These are phyloP conservation scores for Caenorhabditis parvicauda DNA, from an alignment of 2,888 invertebrate species.

Conservation along the genomic window DNA sequence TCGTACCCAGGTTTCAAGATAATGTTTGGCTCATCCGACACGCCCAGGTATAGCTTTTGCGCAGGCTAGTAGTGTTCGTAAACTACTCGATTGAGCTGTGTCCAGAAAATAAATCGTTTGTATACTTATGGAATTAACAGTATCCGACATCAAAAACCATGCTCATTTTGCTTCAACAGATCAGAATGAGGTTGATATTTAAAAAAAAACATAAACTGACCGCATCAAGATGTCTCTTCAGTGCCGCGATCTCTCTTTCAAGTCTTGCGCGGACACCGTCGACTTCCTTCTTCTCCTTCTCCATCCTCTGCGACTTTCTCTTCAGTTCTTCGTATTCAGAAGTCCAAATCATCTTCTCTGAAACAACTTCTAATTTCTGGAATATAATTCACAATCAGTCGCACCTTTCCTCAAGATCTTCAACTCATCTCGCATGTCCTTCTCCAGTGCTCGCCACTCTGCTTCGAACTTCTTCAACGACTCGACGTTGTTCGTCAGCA, in stretches of 20 bases:
- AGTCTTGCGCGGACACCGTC: conserved; percentile 32
- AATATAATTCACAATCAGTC: neutral
- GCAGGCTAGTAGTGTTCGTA: too few species aligned
- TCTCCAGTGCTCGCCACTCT: conserved; percentile 38
- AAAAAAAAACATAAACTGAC: conserved; percentile 20
- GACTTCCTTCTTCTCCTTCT: conserved; percentile 39
- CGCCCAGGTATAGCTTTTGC: too few species aligned
- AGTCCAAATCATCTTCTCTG: conserved; percentile 38
- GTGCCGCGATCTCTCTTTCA: conserved; percentile 40
- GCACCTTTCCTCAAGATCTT: conserved; percentile 34
- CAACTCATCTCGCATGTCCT: conserved; percentile 43
- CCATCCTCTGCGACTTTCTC: conserved; percentile 19
- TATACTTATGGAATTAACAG: too few species aligned
- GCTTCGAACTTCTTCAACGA: conserved; percentile 30
- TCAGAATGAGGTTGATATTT: neutral
- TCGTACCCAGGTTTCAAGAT: too few species aligned
- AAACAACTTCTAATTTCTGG: conserved; percentile 3
- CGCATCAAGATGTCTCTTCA: conserved; percentile 42
- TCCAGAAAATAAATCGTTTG: too few species aligned
- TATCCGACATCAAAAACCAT: too few species aligned
- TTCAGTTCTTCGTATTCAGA: conserved; percentile 42
- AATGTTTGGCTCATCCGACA: too few species aligned
- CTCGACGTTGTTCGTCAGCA: conserved; percentile 16
- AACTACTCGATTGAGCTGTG: too few species aligned
- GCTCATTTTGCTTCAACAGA: neutral